A percentile compares a stretch with the other conserved stretches of the same genome.
Evolutionary conservation across 2,888 invertebrate species (phyloP).

Genomic region (Eristalis tenax): DNA sequence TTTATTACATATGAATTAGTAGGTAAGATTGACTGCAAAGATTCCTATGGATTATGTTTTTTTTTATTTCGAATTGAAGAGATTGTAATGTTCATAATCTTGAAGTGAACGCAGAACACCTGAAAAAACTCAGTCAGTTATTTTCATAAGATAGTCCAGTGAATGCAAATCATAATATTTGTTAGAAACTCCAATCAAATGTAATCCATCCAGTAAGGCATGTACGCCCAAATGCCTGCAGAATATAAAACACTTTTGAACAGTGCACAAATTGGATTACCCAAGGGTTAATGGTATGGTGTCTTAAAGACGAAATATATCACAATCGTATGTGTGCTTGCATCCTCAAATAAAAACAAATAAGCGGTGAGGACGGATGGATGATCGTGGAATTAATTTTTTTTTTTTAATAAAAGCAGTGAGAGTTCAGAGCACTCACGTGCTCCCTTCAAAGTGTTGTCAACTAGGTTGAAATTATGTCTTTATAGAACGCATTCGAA

Average conservation of each 20-base stretch:
- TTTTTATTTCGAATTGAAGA: no score
- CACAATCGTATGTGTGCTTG: no score
- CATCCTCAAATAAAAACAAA: no score
- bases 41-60: neutral
- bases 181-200: no score
- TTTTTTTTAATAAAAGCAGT: neutral
- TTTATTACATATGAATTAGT: neutral
- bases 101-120: neutral
- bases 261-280: neutral
- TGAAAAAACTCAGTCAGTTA: neutral
- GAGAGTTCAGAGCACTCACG: neutral
- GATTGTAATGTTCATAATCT: neutral
- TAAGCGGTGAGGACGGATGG: no score
- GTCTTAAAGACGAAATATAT: neutral
- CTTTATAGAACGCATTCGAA: neutral
- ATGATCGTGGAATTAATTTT: no score
- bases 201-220: no score
- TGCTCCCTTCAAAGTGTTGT: neutral
- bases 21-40: neutral
- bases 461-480: neutral
- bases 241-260: neutral
- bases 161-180: no score
- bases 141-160: no score
- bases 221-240: no score
- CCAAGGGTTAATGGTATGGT: neutral